Base-by-base conservation (phyloP, 64 coral and sea anemone species). In the Pocillopora damicornis region DNA sequence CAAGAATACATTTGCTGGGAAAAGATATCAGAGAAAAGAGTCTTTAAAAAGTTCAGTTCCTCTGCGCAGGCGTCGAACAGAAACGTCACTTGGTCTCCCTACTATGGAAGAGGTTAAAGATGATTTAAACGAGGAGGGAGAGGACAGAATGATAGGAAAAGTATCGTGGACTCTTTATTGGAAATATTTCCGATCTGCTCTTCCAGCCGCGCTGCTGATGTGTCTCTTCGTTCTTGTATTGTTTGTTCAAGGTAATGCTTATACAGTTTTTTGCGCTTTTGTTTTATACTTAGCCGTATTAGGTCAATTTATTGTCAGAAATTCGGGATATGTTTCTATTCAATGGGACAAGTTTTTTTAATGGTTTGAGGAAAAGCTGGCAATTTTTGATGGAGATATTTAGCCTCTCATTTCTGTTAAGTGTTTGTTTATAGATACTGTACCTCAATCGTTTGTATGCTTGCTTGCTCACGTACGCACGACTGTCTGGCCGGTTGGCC, bases 121-220 rank as follows among this genome's bases (percentile, higher is more conserved):
- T 11, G 88, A 73, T 35, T 51, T 80, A 22, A n/a, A 77, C 23
- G 88, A 89, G 25, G 42, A 60, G 6, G 64, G 81, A 2, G 77
- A 89, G 45, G 77, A 89, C 10, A 77, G 88, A 79, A 59, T 80
- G 77, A 60, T 83, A 11, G 88, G 79, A 51, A 51, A 79, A 15
- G 64, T 83, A 14, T 59, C 57, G 5, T 90, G 88, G 79, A 36
- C 15, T 69, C 63, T 83, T n/a, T 83, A 83, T 67, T 83, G 80
- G 80, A 36, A 14, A 14, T 83, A 83, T 63, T 83, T 83, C 11
- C 80, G 80, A 15, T 83, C 62, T 1, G 80, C 80, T 34, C 68
- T 68, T 20, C 63, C 80, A 20, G 17, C 80, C 12, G 37, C 51
- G 35, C 22, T 66, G 35, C 26, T 83, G 35, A 18, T 71, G 1